Base-by-base conservation (phyloP, 2,797 vertebrate genomes). In the Gymnothorax javanicus region DNA sequence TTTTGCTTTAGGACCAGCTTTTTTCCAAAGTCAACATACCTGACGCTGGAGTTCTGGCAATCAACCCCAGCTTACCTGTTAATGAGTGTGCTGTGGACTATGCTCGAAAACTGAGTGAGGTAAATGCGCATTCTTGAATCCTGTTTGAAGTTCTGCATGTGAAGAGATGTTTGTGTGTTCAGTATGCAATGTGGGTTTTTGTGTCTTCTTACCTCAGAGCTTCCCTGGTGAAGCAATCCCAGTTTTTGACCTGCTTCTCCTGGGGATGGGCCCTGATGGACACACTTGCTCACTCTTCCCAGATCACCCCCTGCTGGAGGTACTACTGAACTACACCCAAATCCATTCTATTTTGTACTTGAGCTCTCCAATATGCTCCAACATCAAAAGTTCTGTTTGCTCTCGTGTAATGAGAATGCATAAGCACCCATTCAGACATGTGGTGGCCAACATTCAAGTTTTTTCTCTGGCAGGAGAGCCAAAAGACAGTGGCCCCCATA, bases 261-360 rank as follows among this genome's bases (percentile, higher is more conserved):
- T 99, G 88, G 98, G 98, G 0, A 94, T 99, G 89, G 98, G 98
- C 0, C 98, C 97, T 0, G 98, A 99, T 82, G 98, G 98, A 87
- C 98, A 99, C 90, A 99, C 97, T 0, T 98, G 97, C 88, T 99
- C 98, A 0, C 97, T 99, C 6, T 99, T 99, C 89, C 98, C 98
- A 12, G 95, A 93, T 11, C 98, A 99, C 79, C 96, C 97, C 0
- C 95, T 99, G 79, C 91, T 99, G n/a, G 94, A 98, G 97, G 98
- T 99, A 87, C 94, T 89, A 11, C 0, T 58, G 2, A 59, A 60
- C 67, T 75, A 58, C 58, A 43, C 58, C 81, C 15, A 15, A 50
- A 4, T 50, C 43, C 73, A 17, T 50, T 77, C 33, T 52, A 23
- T 43, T 77, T 50, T 50, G 5, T 43, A 77, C 23, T 50, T 4